Percentiles rank a stretch among this genome's conserved stretches.
Evolutionary conservation across 2,113 vertebrate species (phyloP).

Genomic region (Paradoxurus hermaphroditus): DNA sequence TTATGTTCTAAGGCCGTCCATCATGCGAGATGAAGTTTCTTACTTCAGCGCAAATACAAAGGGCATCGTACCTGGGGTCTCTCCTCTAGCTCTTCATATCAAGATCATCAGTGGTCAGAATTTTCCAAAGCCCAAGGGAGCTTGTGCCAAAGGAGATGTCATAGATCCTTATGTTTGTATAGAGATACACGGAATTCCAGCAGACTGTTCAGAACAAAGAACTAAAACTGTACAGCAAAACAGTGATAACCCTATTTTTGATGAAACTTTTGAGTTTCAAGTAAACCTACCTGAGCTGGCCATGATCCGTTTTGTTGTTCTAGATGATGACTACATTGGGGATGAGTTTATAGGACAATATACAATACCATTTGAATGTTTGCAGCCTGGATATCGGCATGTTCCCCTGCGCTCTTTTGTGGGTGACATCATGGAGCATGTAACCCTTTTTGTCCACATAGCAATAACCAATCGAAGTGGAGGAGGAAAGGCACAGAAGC

Average conservation of each 20-base stretch:
- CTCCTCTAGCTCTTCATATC: constrained; percentile 93
- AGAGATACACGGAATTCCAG: constrained; percentile 96
- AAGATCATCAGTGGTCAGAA: constrained; percentile 98
- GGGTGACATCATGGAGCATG: constrained; percentile 93
- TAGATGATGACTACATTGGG: constrained; percentile 98
- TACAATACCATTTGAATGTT: constrained; percentile 94
- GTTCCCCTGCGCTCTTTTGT: constrained; percentile 92
- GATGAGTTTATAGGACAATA: constrained; percentile 99
- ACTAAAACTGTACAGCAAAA: constrained; percentile 97
- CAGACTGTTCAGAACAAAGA: constrained; percentile 95
- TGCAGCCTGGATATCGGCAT: constrained; percentile 95
- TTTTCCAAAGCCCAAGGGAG: constrained; percentile 97
- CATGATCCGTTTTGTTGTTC: constrained; percentile 94
- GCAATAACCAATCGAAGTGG: constrained; percentile 95
- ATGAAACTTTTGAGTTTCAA: constrained; percentile 98
- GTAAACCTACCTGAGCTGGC: constrained; percentile 97
- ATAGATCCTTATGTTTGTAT: constrained; percentile 98
- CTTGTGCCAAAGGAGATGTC: constrained; percentile 97
- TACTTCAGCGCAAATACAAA: constrained; percentile 98
- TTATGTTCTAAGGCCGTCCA: constrained; percentile 93
- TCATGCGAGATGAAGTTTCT: constrained; percentile 97
- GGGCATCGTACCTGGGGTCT: constrained; percentile 94
- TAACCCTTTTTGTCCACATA: constrained; percentile 95
- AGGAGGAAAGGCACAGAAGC: constrained; percentile 94
- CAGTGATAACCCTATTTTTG: constrained; percentile 97